Conservation (phyloP, 2,888 invertebrate genomes). For the Thereva unica region DNA sequence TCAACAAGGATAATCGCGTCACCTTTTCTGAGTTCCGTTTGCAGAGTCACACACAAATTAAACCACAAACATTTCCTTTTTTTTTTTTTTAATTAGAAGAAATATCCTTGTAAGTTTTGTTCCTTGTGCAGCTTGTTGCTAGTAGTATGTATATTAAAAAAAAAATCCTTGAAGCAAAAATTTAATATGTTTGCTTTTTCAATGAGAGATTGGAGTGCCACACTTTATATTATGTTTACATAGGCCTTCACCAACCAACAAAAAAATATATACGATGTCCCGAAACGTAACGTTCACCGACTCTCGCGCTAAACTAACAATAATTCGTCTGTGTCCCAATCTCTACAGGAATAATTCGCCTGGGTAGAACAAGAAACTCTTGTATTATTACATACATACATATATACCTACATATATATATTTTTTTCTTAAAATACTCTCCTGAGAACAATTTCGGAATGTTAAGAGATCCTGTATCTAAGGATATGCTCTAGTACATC, state of each 20-base stretch:
- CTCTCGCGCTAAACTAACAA: conserved; percentile 42
- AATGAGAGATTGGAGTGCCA: no score
- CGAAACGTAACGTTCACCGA: conserved; percentile 40
- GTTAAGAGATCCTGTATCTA: conserved; percentile 9
- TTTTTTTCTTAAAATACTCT: background rate
- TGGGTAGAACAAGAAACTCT: conserved; percentile 23
- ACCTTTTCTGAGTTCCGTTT: no score
- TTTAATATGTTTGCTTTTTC: no score
- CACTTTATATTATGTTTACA: conserved; percentile 16
- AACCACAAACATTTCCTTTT: no score
- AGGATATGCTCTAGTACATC: conserved; percentile 11
- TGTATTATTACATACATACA: conserved; percentile 12
- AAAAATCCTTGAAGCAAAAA: no score
- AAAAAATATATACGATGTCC: conserved; percentile 11
- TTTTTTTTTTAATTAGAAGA: no score
- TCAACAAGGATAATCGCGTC: no score
- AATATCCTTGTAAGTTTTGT: no score
- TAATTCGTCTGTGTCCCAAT: conserved; percentile 28
- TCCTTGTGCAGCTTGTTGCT: no score
- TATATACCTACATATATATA: background rate
- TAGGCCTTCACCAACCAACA: conserved; percentile 9
- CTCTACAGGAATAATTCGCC: conserved; percentile 28
- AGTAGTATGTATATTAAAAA: no score
- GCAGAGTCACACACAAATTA: no score
- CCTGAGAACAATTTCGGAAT: background rate